A percentile compares a stretch with the other conserved stretches of the same genome.
Evolutionary conservation across 92 coral and sea anemone genomes (phyloP).

Genomic region (Meandrina meandrites): DNA sequence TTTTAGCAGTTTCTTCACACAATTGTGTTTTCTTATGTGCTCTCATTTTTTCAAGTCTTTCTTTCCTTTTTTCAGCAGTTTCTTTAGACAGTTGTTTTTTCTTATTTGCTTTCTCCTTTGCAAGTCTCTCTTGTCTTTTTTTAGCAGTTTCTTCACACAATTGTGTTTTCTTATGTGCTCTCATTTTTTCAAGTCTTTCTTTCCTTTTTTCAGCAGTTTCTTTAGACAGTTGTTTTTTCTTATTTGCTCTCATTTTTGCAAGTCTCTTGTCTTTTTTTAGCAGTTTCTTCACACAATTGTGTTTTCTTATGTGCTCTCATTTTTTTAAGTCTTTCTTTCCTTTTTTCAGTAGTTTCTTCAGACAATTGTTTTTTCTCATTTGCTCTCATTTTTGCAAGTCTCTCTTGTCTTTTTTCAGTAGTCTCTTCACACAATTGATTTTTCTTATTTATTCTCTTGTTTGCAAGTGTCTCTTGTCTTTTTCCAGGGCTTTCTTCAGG

Average conservation of each 20-base stretch:
- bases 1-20: slow-evolving; percentile 1
- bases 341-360: background rate
- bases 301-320: slow-evolving; percentile 22
- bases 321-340: background rate
- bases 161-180: slow-evolving; percentile 15
- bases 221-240: background rate
- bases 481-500: background rate
- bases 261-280: slow-evolving; percentile 47
- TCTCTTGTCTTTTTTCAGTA: too few species aligned
- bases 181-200: slow-evolving; percentile 44
- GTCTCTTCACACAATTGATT: too few species aligned
- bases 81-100: slow-evolving; percentile 19
- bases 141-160: slow-evolving; percentile 19
- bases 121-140: slow-evolving; percentile 43
- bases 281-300: slow-evolving; percentile 13
- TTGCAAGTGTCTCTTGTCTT: slow-evolving; percentile 5
- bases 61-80: slow-evolving; percentile 21
- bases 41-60: slow-evolving; percentile 12
- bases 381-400: slow-evolving; percentile 28
- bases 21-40: background rate
- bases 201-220: slow-evolving; percentile 40
- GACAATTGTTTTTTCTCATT: background rate
- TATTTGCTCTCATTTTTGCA: slow-evolving; percentile 36
- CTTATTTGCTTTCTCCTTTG: slow-evolving; percentile 31
- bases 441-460: background rate